A percentile compares a stretch with the other conserved stretches of the same genome.
phyloP scores from a whole-genome alignment of 1,140 invertebrate genomes.

The Helicoverpa armigera region DNA sequence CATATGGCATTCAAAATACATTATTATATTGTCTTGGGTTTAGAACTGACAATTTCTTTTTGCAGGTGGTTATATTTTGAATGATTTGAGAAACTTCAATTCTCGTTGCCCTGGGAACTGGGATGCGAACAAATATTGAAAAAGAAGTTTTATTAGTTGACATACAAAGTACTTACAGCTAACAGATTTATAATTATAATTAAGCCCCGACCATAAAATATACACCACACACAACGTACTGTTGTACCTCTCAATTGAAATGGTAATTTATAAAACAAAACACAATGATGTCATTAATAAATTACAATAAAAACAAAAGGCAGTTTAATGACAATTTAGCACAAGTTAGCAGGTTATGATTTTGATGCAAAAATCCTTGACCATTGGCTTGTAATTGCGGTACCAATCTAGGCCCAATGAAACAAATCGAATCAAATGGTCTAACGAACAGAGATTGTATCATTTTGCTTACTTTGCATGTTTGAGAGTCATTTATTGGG shows the following conservation, averaged over 20 bases:
- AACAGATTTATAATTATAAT: too few species aligned
- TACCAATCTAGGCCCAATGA: constrained; percentile 29
- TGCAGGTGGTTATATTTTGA: too few species aligned
- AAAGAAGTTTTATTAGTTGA: too few species aligned
- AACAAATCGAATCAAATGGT: constrained; percentile 47
- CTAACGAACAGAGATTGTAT: constrained; percentile 43
- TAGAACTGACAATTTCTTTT: too few species aligned
- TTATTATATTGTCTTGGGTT: too few species aligned
- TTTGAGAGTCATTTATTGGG: constrained; percentile 28
- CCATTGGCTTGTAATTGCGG: neutral
- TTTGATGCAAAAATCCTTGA: neutral
- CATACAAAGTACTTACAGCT: too few species aligned
- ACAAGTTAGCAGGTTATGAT: neutral
- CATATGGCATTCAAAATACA: too few species aligned
- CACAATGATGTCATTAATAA: constrained; percentile 22
- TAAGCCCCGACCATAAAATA: too few species aligned
- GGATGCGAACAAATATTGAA: too few species aligned
- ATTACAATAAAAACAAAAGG: constrained; percentile 1
- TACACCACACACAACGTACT: too few species aligned
- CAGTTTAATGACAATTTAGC: constrained; percentile 1
- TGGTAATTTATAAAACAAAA: neutral
- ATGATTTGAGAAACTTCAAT: too few species aligned
- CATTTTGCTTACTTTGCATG: constrained; percentile 44
- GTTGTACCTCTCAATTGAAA: neutral
- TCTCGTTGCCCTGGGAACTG: too few species aligned